Evolutionary conservation across 2,113 vertebrate species (phyloP), one percentile per base, ranked within the genome.

Genomic region (Oncorhynchus kisutch): DNA sequence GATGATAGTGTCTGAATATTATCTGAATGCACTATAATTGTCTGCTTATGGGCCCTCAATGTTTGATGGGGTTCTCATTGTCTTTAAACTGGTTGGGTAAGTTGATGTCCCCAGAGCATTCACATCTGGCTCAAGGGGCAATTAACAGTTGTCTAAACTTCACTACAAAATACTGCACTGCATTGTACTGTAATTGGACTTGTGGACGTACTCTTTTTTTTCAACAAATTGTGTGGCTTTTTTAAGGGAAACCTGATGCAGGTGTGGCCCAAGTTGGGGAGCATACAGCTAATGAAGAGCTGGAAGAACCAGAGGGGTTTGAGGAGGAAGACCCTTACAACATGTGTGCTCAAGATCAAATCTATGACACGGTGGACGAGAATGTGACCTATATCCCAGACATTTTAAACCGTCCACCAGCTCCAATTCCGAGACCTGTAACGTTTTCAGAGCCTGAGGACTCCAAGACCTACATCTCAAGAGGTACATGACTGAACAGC

Each of bases 401-500:
- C 69, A 79, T 96, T 76, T 83, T 89, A 13, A 95, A 91, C 85
- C 95, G 98, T 31, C 96, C 97, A 12, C 98, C 98, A 2, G 93
- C 96, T 74, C 96, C 98, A 0, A 91, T 96, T 68, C 97, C 97
- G 74, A 94, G 97, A 82, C 92, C 95, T 2, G 88, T 93, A 11
- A 14, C 84, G 57, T 80, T 77, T 3, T 45, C 79, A 65, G 92
- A 91, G 16, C 73, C 85, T 34, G 78, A 92, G 18, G 91, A 92
- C 74, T 92, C 91, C 9, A 83, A 90, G 57, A 88, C 95, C 0
- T 98, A 97, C 86, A 99, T 99, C 90, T 95, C 93, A 74, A 95
- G 95, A 92, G 93, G 96, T 94, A 87, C 87, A 84, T 66, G 20
- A 27, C 11, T 45, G 39, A 45, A 45, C 8, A 45, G 39, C 9